Percentiles rank a stretch among this genome's conserved stretches.
phyloP scores from a whole-genome alignment of 2,888 invertebrate genomes.

The Noctua janthina region DNA sequence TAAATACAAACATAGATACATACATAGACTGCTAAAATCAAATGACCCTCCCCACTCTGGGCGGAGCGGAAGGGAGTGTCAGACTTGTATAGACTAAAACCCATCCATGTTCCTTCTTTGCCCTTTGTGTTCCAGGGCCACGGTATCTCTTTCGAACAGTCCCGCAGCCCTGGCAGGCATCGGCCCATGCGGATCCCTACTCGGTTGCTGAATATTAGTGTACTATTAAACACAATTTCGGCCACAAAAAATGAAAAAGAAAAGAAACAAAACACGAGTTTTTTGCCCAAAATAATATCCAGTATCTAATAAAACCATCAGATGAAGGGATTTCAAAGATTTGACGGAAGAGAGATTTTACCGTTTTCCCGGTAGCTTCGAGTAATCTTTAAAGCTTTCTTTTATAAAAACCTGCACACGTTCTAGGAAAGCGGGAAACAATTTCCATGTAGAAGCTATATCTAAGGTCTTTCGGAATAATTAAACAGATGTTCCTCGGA shows the following conservation, averaged over 20 bases:
- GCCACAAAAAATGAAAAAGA: neutral
- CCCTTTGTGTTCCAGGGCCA: too few relatives aligned
- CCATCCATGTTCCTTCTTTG: too few relatives aligned
- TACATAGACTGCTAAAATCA: too few relatives aligned
- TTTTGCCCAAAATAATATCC: neutral
- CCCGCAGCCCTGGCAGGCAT: too few relatives aligned
- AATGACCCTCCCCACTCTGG: too few relatives aligned
- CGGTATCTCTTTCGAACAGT: too few relatives aligned
- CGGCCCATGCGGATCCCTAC: too few relatives aligned
- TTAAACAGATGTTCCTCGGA: slow-evolving; percentile 82
- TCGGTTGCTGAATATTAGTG: neutral
- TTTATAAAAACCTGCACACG: slow-evolving; percentile 31
- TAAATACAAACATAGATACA: too few relatives aligned
- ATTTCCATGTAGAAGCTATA: slow-evolving; percentile 68
- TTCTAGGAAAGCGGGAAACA: slow-evolving; percentile 32
- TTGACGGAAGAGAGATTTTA: neutral
- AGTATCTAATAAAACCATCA: neutral
- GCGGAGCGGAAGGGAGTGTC: too few relatives aligned
- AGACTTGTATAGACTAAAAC: too few relatives aligned
- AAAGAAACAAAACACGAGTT: neutral
- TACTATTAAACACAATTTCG: neutral
- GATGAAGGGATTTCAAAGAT: slow-evolving; percentile 4
- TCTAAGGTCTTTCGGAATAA: slow-evolving; percentile 78
- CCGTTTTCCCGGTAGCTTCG: neutral
- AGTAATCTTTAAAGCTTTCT: slow-evolving; percentile 34